Evolutionary conservation across 2,113 vertebrate genomes (phyloP), one percentile per base, ranked within the genome.

Genomic region (Phodopus roborovskii): DNA sequence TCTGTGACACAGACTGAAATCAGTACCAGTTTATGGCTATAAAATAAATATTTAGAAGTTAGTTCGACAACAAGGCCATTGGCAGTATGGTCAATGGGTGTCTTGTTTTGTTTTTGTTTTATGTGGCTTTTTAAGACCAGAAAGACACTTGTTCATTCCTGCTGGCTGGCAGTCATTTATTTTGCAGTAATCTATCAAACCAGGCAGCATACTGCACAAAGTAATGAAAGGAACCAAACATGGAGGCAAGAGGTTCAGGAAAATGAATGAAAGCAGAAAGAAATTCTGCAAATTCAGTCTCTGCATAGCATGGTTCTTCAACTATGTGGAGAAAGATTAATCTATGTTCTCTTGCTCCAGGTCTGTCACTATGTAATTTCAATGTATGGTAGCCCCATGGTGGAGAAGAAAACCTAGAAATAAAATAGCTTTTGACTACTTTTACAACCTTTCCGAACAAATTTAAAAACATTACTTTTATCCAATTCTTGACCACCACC

Each of bases 391-490:
- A 26, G 4, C 75, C 42, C 42, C 58, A 64, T 0, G 30, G 36
- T 58, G 12, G 39, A 12, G 12, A 73, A 90, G 66, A 66, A 2
- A 81, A 42, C 58, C 15, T 50, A 56, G 28, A 90, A 92, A 88
- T 92, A 82, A 85, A 94, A 33, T 83, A 73, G 12, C 26, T 88
- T 78, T 4, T 89, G 39, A 16, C 10, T 2, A 83, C 33, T 92
- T 92, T 24, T n/a, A 36, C 56, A 42, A 89, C 8, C 89, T 70
- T 22, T 58, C 36, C 93, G 82, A 93, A 78, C 62, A 86, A 30
- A 68, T 92, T 30, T 94, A 84, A 70, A 79, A 92, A 19, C n/a
- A 88, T 36, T 94, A 92, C 4, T n/a, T 39, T 36, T 92, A 42
- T 70, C 53, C 78, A 81, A 58, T 75, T 50, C 26, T 17, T 58